Evolutionary conservation across 2,888 invertebrate genomes (phyloP), one percentile per base, ranked within the genome.

Genomic region (Caenorhabditis virilis): DNA sequence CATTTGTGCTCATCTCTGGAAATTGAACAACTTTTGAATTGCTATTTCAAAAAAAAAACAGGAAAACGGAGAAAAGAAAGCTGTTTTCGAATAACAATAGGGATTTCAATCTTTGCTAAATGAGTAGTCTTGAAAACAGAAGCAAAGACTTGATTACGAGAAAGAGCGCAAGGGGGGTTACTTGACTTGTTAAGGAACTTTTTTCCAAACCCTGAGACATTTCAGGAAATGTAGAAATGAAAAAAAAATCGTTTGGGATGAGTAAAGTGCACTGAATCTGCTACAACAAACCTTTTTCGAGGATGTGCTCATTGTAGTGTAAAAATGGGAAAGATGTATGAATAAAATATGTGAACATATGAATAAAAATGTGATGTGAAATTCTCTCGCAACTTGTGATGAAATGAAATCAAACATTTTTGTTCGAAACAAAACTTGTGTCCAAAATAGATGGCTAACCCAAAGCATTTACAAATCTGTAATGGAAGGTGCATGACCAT

Each of bases 271-370:
- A n/a, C n/a, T n/a, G n/a, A n/a, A n/a, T n/a, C n/a, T n/a, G n/a
- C n/a, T n/a, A n/a, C n/a, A n/a, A n/a, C n/a, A n/a, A n/a, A n/a
- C n/a, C n/a, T n/a, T n/a, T 41, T 11, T 25, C 15, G 4, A 22
- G 26, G 36, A 38, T 52, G 61, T 62, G 61, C 55, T 56, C 56
- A 33, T 23, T 48, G 56, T 62, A 62, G 61, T 62, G 61, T 62
- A 33, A 62, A 62, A 62, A 43, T 52, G 48, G 56, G 51, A n/a
- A n/a, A n/a, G n/a, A n/a, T 43, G 36, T 42, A 61, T 61, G 51
- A 61, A 61, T 61, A 61, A 61, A 51, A 51, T 41, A 61, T 61
- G 48, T 2, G 41, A 55, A 51, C 61, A 61, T 2, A 22, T 9
- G 6, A 13, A 9, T 30, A 13, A 4, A 42, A 42, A 42, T 18